Evolutionary conservation across 2,797 vertebrate genomes (phyloP).

Genomic region (Macroramphosus scolopax): DNA sequence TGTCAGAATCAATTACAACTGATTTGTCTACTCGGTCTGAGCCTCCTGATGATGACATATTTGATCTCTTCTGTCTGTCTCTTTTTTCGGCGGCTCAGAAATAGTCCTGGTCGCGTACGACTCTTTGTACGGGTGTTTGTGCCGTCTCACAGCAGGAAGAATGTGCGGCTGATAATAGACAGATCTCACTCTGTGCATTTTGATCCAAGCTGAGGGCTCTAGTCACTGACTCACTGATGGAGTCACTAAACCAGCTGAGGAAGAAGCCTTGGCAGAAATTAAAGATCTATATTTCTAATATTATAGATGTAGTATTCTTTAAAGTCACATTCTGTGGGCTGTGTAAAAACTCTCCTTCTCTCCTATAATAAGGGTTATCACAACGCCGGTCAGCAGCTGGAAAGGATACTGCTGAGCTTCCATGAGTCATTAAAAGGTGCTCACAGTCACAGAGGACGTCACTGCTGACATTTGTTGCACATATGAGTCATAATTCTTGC

Average conservation of each 20-base stretch:
- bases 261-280: conserved; percentile 5
- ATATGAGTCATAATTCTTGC: conserved; percentile 62
- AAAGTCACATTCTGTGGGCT: no score
- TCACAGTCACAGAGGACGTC: conserved; percentile 57
- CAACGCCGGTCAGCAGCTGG: conserved; percentile 17
- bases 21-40: conserved; percentile 38
- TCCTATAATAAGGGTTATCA: conserved; percentile 11
- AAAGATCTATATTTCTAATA: background rate
- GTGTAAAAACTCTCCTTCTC: no score
- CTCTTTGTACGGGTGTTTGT: conserved; percentile 54
- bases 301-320: no score
- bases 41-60: conserved; percentile 64
- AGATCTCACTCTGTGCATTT: conserved; percentile 55
- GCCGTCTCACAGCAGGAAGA: conserved; percentile 45
- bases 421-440: conserved; percentile 61
- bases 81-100: conserved; percentile 42
- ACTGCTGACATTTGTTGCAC: conserved; percentile 68
- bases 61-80: conserved; percentile 52
- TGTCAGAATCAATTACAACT: conserved; percentile 34
- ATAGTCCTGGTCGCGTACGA: conserved; percentile 59
- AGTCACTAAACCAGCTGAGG: conserved; percentile 34
- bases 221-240: conserved; percentile 56
- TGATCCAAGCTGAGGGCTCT: conserved; percentile 41
- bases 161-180: conserved; percentile 57
- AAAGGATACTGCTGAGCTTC: conserved; percentile 32